Base-by-base conservation (phyloP, 2,113 vertebrate species). In the Tragelaphus imberbis region DNA sequence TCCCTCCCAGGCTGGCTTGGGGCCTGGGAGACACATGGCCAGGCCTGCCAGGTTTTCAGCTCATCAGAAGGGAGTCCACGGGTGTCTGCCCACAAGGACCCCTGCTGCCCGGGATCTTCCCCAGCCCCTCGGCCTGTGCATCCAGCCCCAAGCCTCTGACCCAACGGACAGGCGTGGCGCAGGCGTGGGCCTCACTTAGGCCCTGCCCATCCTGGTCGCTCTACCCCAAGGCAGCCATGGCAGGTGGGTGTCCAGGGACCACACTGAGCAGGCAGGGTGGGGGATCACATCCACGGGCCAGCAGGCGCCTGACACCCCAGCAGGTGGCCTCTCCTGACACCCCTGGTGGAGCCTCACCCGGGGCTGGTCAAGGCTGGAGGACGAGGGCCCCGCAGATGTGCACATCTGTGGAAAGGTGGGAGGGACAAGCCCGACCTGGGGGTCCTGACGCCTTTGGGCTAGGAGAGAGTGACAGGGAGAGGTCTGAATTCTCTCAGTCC, bases 91-190 rank as follows among this genome's bases (percentile, higher is more conserved):
- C 23, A 14, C 71, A 75, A 21, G 36, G 6, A 14, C 36, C 21
- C 15, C 0, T 0, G 36, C 71, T 77, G 21, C 36, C 10, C 16
- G 5, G n/a, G 19, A 12, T 17, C 12, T 23, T 44, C 40, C 23
- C 71, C 23, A 77, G 23, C 36, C 71, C 36, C 36, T 44, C 1
- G 0, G 71, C 71, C 71, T 27, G 3, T 77, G 36, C 0, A 1
- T 27, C 71, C 71, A 44, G 23, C 40, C 71, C 36, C 23, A 77
- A 27, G 71, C 23, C 36, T 44, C n/a, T 77, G 71, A 44, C 12
- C 71, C 0, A 1, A 77, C 0, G 2, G 40, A 77, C 12, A 44
- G 71, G 71, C 0, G 1, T 77, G 36, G 21, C 13, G 23, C 36
- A 77, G 36, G 71, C 6, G 6, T 13, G 71, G 71, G 36, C 36